These are phyloP conservation scores for Netelia virgata DNA, from an alignment of 2,888 invertebrate genomes.

Conservation along the genomic window DNA sequence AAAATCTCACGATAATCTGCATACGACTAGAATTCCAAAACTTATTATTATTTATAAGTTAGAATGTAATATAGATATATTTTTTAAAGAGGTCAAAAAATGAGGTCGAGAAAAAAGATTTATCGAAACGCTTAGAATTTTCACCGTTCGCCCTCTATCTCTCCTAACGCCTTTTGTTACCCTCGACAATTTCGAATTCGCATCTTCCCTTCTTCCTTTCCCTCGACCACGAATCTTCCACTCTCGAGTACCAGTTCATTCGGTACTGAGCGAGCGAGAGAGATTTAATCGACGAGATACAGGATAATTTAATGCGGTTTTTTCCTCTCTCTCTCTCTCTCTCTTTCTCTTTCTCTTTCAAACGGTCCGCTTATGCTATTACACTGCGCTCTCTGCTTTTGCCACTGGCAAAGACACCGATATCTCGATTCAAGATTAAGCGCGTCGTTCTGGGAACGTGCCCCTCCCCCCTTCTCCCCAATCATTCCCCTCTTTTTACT, in stretches of 20 bases:
- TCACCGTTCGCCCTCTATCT: slow-evolving; percentile 8
- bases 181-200: slow-evolving; percentile 33
- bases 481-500: slow-evolving; percentile 31
- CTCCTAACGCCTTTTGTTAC: slow-evolving; percentile 2
- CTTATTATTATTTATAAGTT: no score
- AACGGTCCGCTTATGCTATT: slow-evolving; percentile 47
- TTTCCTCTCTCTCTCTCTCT: slow-evolving; percentile 29
- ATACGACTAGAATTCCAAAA: no score
- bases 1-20: no score
- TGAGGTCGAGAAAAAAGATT: slow-evolving; percentile 7
- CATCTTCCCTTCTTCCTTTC: slow-evolving; percentile 6
- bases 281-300: slow-evolving; percentile 73
- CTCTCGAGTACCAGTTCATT: slow-evolving; percentile 62
- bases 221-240: slow-evolving; percentile 24
- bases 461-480: slow-evolving; percentile 1
- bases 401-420: slow-evolving; percentile 61
- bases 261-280: slow-evolving; percentile 68
- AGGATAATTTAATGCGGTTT: slow-evolving; percentile 71
- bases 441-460: slow-evolving; percentile 51
- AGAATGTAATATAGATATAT: background rate
- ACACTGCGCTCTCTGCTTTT: slow-evolving; percentile 49
- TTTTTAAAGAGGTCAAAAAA: background rate
- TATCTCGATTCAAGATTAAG: slow-evolving; percentile 65
- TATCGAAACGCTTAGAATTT: slow-evolving; percentile 31
- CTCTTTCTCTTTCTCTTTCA: slow-evolving; percentile 12